Evolutionary conservation across 2,797 vertebrate genomes (phyloP), one percentile per base, ranked within the genome.

Genomic region (Chelmon rostratus): DNA sequence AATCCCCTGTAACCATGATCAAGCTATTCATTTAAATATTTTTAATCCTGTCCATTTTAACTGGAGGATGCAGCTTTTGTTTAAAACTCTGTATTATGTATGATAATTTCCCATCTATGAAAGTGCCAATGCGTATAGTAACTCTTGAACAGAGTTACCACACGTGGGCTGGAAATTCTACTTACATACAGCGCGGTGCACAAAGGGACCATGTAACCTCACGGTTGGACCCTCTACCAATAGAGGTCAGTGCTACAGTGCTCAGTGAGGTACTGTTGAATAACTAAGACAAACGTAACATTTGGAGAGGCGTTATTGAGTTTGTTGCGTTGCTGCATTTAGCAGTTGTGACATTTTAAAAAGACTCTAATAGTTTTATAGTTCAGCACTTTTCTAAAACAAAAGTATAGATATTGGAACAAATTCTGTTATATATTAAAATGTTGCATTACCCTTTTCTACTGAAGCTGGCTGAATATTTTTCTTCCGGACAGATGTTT

Each of bases 11-110:
- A 11, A 54, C 37, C 5, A 8, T 44, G 52, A 13, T 64, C 71
- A 79, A 73, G 63, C 25, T 40, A 79, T 65, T 38, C 28, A 73
- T 57, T 68, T 23, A 49, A 68, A 75, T 28, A 38, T 38, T 50
- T 69, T 42, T 13, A 58, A 47, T 69, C 52, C 6, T 59, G 5
- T 28, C n/a, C 18, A 58, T 66, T 80, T 79, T 69, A 50, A 79
- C 21, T 18, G 12, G 16, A 67, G 5, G 23, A 65, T n/a, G 73
- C 4, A 3, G n/a, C 18, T 72, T 66, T 37, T 47, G 1, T 54
- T 73, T 59, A 10, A 46, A 59, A 38, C 76, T 57, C 1, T 62
- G 4, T 37, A 53, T 68, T 28, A n/a, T 31, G 13, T 44, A 15
- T 3, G 1, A 16, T 56, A 23, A 3, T 57, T 35, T 68, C 38